These are phyloP conservation scores for Lepidochrysops patricia DNA, from an alignment of 2,888 invertebrate species.

Conservation along the genomic window DNA sequence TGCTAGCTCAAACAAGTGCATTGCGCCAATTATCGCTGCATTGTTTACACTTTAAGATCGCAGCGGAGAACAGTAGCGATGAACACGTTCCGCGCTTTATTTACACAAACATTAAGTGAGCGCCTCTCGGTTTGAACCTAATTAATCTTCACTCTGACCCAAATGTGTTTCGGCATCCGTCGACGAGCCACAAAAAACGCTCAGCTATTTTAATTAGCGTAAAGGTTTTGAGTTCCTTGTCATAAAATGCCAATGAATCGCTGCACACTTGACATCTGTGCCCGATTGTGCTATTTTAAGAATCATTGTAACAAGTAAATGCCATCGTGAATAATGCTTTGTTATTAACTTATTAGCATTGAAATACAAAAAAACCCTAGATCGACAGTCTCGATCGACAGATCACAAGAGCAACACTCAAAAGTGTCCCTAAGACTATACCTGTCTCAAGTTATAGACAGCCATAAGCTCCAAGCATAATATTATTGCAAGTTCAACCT, in stretches of 20 bases:
- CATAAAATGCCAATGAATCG: slow-evolving; percentile 53
- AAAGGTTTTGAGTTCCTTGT: slow-evolving; percentile 48
- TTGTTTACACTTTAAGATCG: slow-evolving; percentile 50
- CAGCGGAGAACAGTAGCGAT: slow-evolving; percentile 47
- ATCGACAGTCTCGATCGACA: no score
- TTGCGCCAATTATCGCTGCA: slow-evolving; percentile 45
- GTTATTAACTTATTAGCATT: no score
- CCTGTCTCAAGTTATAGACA: no score
- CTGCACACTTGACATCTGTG: slow-evolving; percentile 43
- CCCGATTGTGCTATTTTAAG: slow-evolving; percentile 24
- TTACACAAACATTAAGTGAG: slow-evolving; percentile 51
- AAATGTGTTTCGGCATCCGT: slow-evolving; percentile 60
- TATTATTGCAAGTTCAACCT: no score
- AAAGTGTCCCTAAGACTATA: no score
- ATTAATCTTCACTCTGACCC: slow-evolving; percentile 58
- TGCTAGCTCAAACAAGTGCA: slow-evolving; percentile 30
- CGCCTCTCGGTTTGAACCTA: slow-evolving; percentile 53
- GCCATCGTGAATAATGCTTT: not conserved
- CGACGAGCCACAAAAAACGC: slow-evolving; percentile 56
- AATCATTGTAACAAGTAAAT: slow-evolving; percentile 19
- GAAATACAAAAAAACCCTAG: no score
- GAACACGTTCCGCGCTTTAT: slow-evolving; percentile 56
- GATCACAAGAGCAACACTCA: no score
- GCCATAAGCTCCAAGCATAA: no score
- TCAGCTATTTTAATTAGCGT: slow-evolving; percentile 71